phyloP scores from a whole-genome alignment of 2,113 vertebrate species.

The Sylvietta virens region DNA sequence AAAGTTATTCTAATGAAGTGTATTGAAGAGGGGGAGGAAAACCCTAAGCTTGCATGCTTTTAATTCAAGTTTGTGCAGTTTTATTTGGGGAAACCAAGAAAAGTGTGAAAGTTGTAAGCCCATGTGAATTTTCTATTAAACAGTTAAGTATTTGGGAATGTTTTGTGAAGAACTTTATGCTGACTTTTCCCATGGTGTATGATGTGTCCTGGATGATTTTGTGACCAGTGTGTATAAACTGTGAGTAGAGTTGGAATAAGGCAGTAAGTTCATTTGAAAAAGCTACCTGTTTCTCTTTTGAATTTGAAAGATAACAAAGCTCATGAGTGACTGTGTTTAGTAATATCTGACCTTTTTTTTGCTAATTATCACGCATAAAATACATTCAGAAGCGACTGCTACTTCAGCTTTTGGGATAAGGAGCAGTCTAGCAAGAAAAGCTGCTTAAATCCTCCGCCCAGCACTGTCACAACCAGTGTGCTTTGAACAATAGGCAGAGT shows the following conservation, averaged over 20 bases:
- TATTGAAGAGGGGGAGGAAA: neutral
- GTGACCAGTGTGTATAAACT: neutral
- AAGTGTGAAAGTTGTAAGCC: neutral
- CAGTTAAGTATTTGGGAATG: neutral
- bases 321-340: neutral
- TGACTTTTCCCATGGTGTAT: neutral
- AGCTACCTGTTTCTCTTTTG: neutral
- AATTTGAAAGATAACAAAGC: neutral
- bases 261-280: neutral
- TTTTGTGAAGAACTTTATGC: neutral
- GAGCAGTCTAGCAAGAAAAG: slow-evolving; percentile 62
- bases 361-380: neutral
- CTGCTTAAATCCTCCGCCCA: slow-evolving; percentile 43
- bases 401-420: neutral
- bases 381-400: neutral
- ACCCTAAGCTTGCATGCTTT: neutral
- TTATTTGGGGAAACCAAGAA: neutral
- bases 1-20: slow-evolving; percentile 41
- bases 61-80: neutral
- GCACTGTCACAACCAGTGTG: neutral
- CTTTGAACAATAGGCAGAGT: slow-evolving; percentile 12
- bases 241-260: neutral
- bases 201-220: neutral
- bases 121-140: neutral
- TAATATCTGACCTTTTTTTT: neutral